phyloP scores from a whole-genome alignment of 30 jellyfish, hydroid and myxozoan genomes.

The Chironex yamaguchii region DNA sequence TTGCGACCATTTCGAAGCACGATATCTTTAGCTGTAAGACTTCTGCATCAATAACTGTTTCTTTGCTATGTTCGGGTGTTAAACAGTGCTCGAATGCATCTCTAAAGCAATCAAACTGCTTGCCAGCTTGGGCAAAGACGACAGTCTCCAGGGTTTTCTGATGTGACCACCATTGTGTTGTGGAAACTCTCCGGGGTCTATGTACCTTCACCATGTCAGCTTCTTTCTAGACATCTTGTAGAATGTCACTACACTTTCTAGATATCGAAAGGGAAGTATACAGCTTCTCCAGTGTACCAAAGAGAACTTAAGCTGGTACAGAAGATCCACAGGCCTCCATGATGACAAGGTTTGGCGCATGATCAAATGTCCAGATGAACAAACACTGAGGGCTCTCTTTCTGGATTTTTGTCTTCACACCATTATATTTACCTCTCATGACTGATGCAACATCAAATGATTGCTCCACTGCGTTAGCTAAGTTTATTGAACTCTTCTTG shows the following conservation, averaged over 20 bases:
- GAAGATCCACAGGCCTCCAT: conserved; percentile 68
- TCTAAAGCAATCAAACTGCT: conserved; percentile 40
- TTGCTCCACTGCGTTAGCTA: conserved; percentile 59
- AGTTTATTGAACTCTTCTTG: conserved; percentile 6
- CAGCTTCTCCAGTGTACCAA: conserved; percentile 59
- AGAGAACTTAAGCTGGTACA: conserved; percentile 17
- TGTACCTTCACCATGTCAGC: conserved; percentile 36
- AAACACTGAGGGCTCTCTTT: conserved; percentile 57
- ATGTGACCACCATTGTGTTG: conserved; percentile 68
- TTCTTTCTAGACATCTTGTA: conserved; percentile 34
- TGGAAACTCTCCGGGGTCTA: conserved; percentile 59
- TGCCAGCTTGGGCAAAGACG: conserved; percentile 35
- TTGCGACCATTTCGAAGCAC: conserved; percentile 37
- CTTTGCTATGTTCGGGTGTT: conserved; percentile 42
- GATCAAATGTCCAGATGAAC: conserved; percentile 63
- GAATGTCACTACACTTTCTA: conserved; percentile 47
- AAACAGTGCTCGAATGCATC: conserved; percentile 29
- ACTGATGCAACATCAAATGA: conserved; percentile 66
- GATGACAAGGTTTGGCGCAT: conserved; percentile 53
- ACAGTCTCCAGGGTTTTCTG: conserved; percentile 48
- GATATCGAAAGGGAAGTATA: conserved; percentile 35
- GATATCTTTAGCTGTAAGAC: conserved; percentile 29
- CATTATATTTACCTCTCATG: conserved; percentile 60
- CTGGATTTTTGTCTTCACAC: conserved; percentile 46
- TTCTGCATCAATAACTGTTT: conserved; percentile 54